Base-by-base conservation (phyloP, 2,113 vertebrate species). In the Tapirus terrestris region DNA sequence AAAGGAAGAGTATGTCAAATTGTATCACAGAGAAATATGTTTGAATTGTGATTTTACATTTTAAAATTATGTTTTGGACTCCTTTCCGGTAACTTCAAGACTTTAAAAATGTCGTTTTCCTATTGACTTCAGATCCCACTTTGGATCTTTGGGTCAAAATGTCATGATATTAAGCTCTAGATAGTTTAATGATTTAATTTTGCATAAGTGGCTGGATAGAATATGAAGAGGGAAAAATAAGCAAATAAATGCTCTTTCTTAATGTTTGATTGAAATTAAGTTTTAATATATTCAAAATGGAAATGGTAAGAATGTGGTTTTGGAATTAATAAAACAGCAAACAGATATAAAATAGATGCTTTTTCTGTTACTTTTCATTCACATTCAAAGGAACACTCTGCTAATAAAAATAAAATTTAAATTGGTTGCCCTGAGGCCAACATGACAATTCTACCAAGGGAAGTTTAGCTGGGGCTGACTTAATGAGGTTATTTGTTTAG, bases 41-140 rank as follows among this genome's bases (percentile, higher is more conserved):
- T 75, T 73, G 23, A 61, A 87, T 88, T 61, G 2, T 98, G 96
- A 98, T 83, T 96, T 97, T 68, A 60, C 56, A 89, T 48, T 94
- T 96, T 89, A 91, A 96, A 98, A 70, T 81, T 51, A 76, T 45
- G 6, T 14, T 73, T 98, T 97, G 77, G 92, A 94, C 76, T 97
- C 85, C 91, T 94, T 92, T 94, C 79, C 20, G 70, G 10, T 94
- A 83, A 96, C 36, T 76, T 94, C 13, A 88, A 83, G 75, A 75
- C 29, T 70, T 92, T 51, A 89, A 95, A 85, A 95, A 89, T 82
- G 5, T 58, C 31, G 76, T 68, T 27, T 95, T 92, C 31, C 7
- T 36, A 75, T n/a, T 97, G 70, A 17, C 53, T 36, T 77, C 79
- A 76, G 39, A 53, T 91, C 13, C 4, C 8, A 68, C 6, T 87